Percentiles rank a stretch among this genome's conserved stretches.
These are phyloP conservation scores for Phyllotreta cruciferae DNA, from an alignment of 2,888 invertebrate genomes.

Conservation along the genomic window DNA sequence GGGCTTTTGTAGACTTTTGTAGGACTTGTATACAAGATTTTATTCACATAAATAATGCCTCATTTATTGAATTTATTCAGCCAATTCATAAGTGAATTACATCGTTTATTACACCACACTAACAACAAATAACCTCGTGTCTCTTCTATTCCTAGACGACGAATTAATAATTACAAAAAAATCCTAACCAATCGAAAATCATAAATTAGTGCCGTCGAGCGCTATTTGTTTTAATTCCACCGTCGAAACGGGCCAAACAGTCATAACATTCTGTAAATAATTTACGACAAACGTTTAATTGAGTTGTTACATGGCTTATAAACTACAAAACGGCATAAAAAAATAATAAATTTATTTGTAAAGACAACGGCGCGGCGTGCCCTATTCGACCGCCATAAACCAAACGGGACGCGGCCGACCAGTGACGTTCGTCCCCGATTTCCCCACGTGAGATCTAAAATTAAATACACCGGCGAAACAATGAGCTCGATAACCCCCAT, in stretches of 20 bases:
- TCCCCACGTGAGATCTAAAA: neutral
- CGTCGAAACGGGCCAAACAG: slow-evolving; percentile 3
- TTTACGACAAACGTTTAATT: slow-evolving; percentile 40
- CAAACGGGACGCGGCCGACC: slow-evolving; percentile 50
- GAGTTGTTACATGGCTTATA: slow-evolving; percentile 40
- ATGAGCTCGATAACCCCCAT: neutral
- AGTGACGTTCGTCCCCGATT: slow-evolving; percentile 14
- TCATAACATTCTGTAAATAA: slow-evolving; percentile 19
- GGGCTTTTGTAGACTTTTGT: too few relatives aligned
- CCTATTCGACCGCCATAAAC: slow-evolving; percentile 41
- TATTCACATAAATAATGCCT: too few relatives aligned
- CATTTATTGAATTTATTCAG: too few relatives aligned
- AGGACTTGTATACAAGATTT: too few relatives aligned
- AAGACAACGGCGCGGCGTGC: slow-evolving; percentile 39
- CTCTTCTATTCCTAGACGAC: neutral
- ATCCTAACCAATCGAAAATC: neutral
- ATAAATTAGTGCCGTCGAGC: slow-evolving; percentile 6
- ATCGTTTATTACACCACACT: too few relatives aligned
- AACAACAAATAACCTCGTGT: too few relatives aligned
- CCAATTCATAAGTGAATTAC: too few relatives aligned
- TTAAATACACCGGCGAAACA: neutral
- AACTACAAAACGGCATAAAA: slow-evolving; percentile 27
- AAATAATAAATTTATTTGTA: slow-evolving; percentile 45
- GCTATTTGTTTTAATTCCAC: slow-evolving; percentile 13
- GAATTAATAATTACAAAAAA: too few relatives aligned